Base-by-base conservation (phyloP, 2,797 vertebrate genomes). In the Girardinus metallicus region DNA sequence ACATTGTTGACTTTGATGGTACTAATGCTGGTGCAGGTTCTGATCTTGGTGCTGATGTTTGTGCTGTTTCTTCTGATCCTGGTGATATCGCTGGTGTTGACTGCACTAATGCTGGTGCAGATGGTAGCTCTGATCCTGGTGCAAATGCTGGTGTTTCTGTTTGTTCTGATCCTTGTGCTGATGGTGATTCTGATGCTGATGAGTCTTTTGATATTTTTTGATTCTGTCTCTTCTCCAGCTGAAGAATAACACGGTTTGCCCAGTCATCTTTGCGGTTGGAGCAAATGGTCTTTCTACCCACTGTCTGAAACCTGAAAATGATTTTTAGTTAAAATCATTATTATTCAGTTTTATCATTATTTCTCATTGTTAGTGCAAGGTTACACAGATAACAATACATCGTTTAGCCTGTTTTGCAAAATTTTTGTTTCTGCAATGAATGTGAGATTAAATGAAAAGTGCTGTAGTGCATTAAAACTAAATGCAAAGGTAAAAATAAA, bases 221-320 rank as follows among this genome's bases (percentile, higher is more conserved):
- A 10, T 23, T 23, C n/a, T 73, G 1, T 51, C 4, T 77, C 23
- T 64, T 44, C 0, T 93, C 43, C 84, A 95, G 66, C 15, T 73
- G 80, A 2, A 3, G 1, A 5, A 70, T 74, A 2, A 39, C 0
- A 11, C 10, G 1, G n/a, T 3, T 29, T 76, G 31, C 53, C 90
- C 86, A 93, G 0, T 0, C 0, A 3, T 0, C 5, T 3, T 21
- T 1, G 0, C 88, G 94, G 31, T 93, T 11, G 0, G 85, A 86
- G 81, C 94, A 95, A 39, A 93, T 47, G 0, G 0, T 80, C 0
- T 9, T 81, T 29, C 72, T 75, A 0, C 0, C 0, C 0, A 0
- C 2, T 1, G 85, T 88, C 4, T 1, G 0, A 73, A 95, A 87
- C 64, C 94, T 95, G 86, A 8, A 90, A 87, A 23, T 11, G 51